These are phyloP conservation scores for Phenganax subtilis DNA, from an alignment of 92 coral and sea anemone genomes.

Conservation along the genomic window DNA sequence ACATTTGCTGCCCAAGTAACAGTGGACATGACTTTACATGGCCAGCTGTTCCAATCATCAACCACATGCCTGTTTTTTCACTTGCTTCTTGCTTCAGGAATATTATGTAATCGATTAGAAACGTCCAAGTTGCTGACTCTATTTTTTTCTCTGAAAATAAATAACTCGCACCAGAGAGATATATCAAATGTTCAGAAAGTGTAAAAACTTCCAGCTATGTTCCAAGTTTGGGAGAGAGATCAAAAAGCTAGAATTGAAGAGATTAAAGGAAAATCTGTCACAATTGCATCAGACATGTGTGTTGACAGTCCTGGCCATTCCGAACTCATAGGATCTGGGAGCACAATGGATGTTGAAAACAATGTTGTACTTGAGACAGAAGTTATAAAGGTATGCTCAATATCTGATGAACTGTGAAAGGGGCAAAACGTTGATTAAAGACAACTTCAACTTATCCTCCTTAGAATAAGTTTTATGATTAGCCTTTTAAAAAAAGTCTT, in stretches of 20 bases:
- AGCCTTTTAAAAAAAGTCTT: not conserved
- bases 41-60: constrained; percentile 43
- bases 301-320: constrained; percentile 54
- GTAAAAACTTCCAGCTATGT: constrained; percentile 47
- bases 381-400: too few species aligned
- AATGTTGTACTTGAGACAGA: constrained; percentile 43
- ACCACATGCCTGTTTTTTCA: constrained; percentile 47
- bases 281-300: constrained; percentile 48
- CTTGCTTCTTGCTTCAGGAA: constrained; percentile 45
- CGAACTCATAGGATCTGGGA: constrained; percentile 36
- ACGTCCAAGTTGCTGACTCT: constrained; percentile 41
- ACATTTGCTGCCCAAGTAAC: constrained; percentile 29
- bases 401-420: too few species aligned
- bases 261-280: constrained; percentile 37
- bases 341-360: constrained; percentile 37
- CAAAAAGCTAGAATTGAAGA: constrained; percentile 37
- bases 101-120: constrained; percentile 41
- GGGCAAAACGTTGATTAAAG: too few species aligned
- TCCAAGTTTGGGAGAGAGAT: constrained; percentile 40
- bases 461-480: not conserved
- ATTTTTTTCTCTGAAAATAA: constrained; percentile 41
- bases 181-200: constrained; percentile 33
- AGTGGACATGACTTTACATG: constrained; percentile 45
- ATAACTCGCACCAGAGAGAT: constrained; percentile 32
- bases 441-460: too few species aligned